Base-by-base conservation (phyloP, 2,888 invertebrate species). In the Ellobium chinense region DNA sequence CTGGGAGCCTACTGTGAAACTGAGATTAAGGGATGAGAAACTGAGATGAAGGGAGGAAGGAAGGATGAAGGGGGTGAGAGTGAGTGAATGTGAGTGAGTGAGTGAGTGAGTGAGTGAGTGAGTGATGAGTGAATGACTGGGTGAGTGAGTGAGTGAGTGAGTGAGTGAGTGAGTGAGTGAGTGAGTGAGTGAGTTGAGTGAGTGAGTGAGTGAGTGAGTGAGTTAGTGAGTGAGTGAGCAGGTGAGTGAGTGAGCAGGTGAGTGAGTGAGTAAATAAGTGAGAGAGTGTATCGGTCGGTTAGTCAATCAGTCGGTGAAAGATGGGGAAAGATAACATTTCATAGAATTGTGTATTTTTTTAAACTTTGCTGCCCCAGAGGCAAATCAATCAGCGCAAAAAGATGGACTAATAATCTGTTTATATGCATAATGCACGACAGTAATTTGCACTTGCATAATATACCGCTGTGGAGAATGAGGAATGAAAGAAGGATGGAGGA, bases 161-260 rank as follows among this genome's bases (percentile, higher is more conserved):
- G 46, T 46, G 46, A 12, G 46, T 66, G 37, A 36, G 66, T 31
- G 36, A 36, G 66, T 66, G 66, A 24, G 66, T 65, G 65, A 12
- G 65, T 65, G 65, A 18, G 65, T 29, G 46, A 46, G 46, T 12
- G 46, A 46, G 46, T 12, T 7, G 46, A 46, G 46, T 12, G 46
- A 46, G 9, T 12, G 46, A 18, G 46, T 12, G 46, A 46, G 18
- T 12, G 46, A 12, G 46, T 46, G 46, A 12, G 18, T 46, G 46
- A 7, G 46, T 46, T 7, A 12, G 46, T 46, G 46, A 12, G 46
- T 12, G 46, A 46, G 7, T 29, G 65, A 18, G 65, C 2, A 31
- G 1, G 65, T 29, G 65, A 1, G 36, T 29, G 65, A 21, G 65
- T 5, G 27, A 9, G 31, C 21, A 31, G 7, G 65, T 65, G 65